phyloP scores from a whole-genome alignment of 2,797 vertebrate genomes.

The Sebastes nivosus region DNA sequence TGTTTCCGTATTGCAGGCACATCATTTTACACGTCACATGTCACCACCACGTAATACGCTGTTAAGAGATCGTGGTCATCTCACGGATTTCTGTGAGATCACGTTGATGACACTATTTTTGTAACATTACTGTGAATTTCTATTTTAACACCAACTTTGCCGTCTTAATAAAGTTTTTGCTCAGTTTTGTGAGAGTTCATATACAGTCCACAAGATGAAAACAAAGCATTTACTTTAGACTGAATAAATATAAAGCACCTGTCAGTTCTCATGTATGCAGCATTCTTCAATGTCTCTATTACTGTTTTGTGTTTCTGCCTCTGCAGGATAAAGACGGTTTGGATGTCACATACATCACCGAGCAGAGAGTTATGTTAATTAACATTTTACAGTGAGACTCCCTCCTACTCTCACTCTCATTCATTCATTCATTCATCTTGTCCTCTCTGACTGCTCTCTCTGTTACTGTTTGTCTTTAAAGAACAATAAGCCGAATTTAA shows the following conservation, averaged over 20 bases:
- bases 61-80: too few relatives aligned
- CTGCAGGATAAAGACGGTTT: neutral
- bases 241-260: neutral
- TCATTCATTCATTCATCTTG: neutral
- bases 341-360: neutral
- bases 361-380: constrained; percentile 3
- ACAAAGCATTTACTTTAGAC: too few relatives aligned
- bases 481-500: neutral
- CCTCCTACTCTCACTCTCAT: neutral
- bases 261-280: neutral
- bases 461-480: neutral
- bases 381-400: neutral
- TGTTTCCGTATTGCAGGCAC: accelerated
- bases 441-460: neutral
- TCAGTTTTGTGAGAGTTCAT: neutral
- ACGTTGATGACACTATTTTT: neutral
- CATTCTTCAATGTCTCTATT: neutral
- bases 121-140: neutral
- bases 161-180: too few relatives aligned
- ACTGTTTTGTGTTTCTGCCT: neutral
- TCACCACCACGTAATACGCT: too few relatives aligned
- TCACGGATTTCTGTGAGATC: too few relatives aligned
- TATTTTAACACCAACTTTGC: neutral
- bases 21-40: too few relatives aligned
- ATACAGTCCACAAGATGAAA: neutral